Evolutionary conservation across 2,888 invertebrate species (phyloP).

Genomic region (Epicampocera succincta): DNA sequence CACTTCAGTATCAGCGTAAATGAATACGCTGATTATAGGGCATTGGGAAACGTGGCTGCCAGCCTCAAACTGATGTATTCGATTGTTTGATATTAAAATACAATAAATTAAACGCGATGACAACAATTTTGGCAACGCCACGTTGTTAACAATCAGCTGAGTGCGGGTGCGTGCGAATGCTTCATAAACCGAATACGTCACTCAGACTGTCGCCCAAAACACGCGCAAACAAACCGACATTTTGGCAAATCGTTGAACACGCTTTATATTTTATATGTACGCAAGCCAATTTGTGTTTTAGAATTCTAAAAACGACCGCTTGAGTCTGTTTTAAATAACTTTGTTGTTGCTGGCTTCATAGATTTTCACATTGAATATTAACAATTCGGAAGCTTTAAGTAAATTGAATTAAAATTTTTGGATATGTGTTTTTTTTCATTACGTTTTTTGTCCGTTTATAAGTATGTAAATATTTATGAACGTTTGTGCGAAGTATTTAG

Average conservation of each 20-base stretch:
- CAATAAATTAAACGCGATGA: constrained; percentile 26
- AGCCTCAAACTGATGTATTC: too few species aligned
- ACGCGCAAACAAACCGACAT: too few species aligned
- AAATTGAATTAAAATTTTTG: neutral
- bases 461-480: neutral
- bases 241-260: neutral
- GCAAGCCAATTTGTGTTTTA: neutral
- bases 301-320: neutral
- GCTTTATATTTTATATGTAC: constrained; percentile 18
- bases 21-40: neutral
- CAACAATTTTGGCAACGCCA: constrained; percentile 37
- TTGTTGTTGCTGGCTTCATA: neutral
- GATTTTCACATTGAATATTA: constrained; percentile 11
- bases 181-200: constrained; percentile 40
- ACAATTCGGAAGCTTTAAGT: constrained; percentile 45
- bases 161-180: constrained; percentile 30
- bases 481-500: neutral
- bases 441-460: neutral
- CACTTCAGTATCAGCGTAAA: too few species aligned
- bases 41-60: neutral
- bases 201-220: too few species aligned
- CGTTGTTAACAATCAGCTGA: neutral
- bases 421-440: neutral
- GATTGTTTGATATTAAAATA: too few species aligned
- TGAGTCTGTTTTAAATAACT: constrained; percentile 9